Evolutionary conservation across 2,113 vertebrate genomes (phyloP), one percentile per base, ranked within the genome.

Genomic region (Sceloporus undulatus): DNA sequence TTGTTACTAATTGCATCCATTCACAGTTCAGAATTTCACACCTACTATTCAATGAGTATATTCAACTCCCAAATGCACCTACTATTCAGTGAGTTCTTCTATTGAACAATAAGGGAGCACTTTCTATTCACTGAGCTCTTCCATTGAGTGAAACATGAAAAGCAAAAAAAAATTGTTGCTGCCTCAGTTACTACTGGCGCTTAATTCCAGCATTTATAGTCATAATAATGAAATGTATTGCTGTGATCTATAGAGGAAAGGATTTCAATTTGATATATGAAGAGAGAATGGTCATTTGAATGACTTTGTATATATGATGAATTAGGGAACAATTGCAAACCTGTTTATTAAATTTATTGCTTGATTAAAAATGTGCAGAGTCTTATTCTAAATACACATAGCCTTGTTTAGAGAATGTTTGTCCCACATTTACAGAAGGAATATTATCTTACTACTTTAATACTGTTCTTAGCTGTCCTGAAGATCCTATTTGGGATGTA

Each of bases 241-340:
- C 16, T 88, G 1, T 23, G 65, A 42, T 86, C 75, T 34, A 23
- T 84, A 83, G 13, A 82, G 82, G 80, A 56, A 68, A 88, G n/a
- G 21, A 38, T 68, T 77, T 88, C 73, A 68, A 13, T 88, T 78
- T 52, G 18, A 38, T 10, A 21, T 52, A 8, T n/a, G 29, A n/a
- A n/a, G 42, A 66, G n/a, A 14, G 1, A 16, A n/a, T 5, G 14
- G n/a, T 40, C 27, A 13, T 68, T 77, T 25, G 71, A 86, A 27
- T 62, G 87, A 65, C 9, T 79, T 86, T 38, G 11, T 86, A 5
- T 84, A 6, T 1, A 7, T 48, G 70, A 86, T 23, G 59, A 87
- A 27, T 85, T 89, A 90, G 68, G 34, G 82, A 54, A 54, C 34
- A 91, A 86, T 70, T 90, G 42, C n/a, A 92, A 88, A 48, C n/a